Conservation (phyloP, 1,140 invertebrate genomes). For the Radopholus similis region DNA sequence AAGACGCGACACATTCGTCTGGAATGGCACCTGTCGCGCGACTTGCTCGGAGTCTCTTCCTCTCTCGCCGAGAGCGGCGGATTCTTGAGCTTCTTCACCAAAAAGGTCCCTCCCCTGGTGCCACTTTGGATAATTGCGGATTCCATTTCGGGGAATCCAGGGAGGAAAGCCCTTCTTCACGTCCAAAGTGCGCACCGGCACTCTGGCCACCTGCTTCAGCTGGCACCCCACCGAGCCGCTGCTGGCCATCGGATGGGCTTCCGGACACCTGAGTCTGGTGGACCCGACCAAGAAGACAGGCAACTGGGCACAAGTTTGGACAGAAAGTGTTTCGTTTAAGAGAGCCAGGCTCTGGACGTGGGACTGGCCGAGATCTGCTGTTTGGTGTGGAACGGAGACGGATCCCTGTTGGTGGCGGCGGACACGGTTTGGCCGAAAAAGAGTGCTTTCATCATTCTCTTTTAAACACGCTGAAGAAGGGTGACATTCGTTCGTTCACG, state of each 20-base stretch:
- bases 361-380: conserved; percentile 21
- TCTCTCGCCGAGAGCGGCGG: conserved; percentile 82
- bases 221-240: conserved; percentile 84
- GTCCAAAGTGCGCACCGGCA: conserved; percentile 72
- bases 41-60: conserved; percentile 77
- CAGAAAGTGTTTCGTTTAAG: conserved; percentile 66
- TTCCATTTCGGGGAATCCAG: conserved; percentile 56
- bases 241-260: conserved; percentile 82
- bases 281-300: conserved; percentile 69
- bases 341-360: conserved; percentile 16
- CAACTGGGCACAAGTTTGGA: conserved; percentile 70
- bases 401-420: conserved; percentile 19
- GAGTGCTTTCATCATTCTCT: not conserved
- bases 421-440: conserved; percentile 57
- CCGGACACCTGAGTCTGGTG: conserved; percentile 76
- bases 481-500: conserved; percentile 6
- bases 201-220: conserved; percentile 67
- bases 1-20: conserved; percentile 61
- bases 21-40: conserved; percentile 74
- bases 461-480: conserved; percentile 1
- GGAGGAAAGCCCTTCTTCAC: conserved; percentile 73
- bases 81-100: conserved; percentile 79
- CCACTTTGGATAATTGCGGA: not conserved
- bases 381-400: conserved; percentile 23
- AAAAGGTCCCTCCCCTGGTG: conserved; percentile 67